Base-by-base conservation (phyloP, 2,888 invertebrate genomes). In the Odontothrips loti region DNA sequence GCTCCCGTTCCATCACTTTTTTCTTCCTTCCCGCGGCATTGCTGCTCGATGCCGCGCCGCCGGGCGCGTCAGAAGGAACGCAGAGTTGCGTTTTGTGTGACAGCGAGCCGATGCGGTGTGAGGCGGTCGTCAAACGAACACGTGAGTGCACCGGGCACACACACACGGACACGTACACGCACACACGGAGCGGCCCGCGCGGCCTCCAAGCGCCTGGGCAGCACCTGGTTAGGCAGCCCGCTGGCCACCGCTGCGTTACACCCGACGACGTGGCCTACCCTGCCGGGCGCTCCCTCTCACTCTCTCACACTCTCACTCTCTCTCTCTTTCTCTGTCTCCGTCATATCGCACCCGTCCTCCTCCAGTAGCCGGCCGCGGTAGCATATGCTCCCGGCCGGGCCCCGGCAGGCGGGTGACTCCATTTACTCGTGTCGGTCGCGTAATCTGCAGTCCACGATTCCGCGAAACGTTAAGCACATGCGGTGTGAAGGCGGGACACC, bases 381-480 rank as follows among this genome's bases (percentile, higher is more conserved):
- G 34, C 34, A 43, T 43, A 43, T 43, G 6, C 34, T 2, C 34
- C 6, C 34, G n/a, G n/a, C 34, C 34, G 3, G 34, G 34, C 34
- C 34, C 34, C 34, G 34, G 34, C 34, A 4, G 15, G 20, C 58
- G 58, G 15, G 51, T 15, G 20, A 58, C 58, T 58, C 17, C 58
- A 58, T 58, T 10, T 58, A 58, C n/a, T 68, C 23, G 68, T n/a
- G 34, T 43, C 34, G 34, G 34, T 43, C 48, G 9, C n/a, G 63
- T 63, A 63, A 63, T 63, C 58, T 58, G 58, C 15, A 58, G 68
- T 68, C 68, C 68, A 68, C 68, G 68, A 23, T 68, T 68, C 68
- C 68, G 23, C 68, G 68, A 68, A 51, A 23, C n/a, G 68, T 68
- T 58, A 58, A 58, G n/a, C 58, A 58, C 17, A 58, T 58, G 58